Base-by-base conservation (phyloP, 35 echinoderm and acorn worm genomes). In the Hemicentrotus pulcherrimus region DNA sequence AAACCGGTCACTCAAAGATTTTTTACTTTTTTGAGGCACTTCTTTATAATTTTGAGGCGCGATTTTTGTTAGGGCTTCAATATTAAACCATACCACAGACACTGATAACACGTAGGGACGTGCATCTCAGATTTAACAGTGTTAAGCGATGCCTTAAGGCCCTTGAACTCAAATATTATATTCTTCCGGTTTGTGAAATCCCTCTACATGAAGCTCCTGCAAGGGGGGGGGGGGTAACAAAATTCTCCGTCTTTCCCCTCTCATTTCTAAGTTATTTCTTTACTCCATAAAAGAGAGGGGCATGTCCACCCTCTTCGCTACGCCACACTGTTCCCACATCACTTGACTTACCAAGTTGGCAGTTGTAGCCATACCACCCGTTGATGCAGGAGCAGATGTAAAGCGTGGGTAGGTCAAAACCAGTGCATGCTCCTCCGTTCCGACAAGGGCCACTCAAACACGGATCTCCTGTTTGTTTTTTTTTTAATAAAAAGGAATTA, bases 391-490 rank as follows among this genome's bases (percentile, higher is more conserved):
- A 95, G 86, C 97, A 98, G 1, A 92, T 96, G 88, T 95, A 98
- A 48, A 96, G 92, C 86, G 97, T 96, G 46, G 93, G 95, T 22
- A 91, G 92, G 93, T 92, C 95, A 32, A 90, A 90, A 41, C 88
- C 32, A 47, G 12, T 90, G 32, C 88, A 90, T 11, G 1, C 61
- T 31, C 96, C 96, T 52, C 94, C 92, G 52, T 78, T 78, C 52
- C 91, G 92, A 86, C 97, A 98, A 14, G 97, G 97, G 88, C 88
- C 94, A 47, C 95, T 96, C 45, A 95, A 19, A 94, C 97, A 98
- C 13, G 97, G 88, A 95, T 98, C 94, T 8, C 46, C 97, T 97
- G 94, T 94, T 47, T 41, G 31, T 1, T 31, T 28, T 86, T 32
- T 18, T 10, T 9, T 11, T 6, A 90, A 45, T 30, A 89, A 32